Conservation (phyloP, 2,888 invertebrate species). For the Drepanosiphum platanoidis region DNA sequence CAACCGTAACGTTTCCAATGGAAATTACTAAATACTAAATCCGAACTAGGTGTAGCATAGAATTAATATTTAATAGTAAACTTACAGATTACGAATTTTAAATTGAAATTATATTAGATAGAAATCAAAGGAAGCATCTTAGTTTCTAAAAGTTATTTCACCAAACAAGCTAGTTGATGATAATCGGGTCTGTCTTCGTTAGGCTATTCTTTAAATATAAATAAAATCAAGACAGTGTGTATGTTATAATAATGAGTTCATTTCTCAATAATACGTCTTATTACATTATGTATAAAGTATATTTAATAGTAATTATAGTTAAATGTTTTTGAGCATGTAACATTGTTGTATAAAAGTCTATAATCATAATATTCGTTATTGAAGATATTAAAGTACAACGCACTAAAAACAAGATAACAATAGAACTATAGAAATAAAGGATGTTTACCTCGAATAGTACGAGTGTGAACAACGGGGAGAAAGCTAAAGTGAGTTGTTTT, state of each 20-base stretch:
- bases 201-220: neutral
- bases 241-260: neutral
- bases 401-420: neutral
- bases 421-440: neutral
- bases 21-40: neutral
- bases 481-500: neutral
- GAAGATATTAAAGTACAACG: neutral
- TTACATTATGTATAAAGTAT: neutral
- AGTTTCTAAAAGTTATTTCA: neutral
- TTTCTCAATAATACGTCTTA: neutral
- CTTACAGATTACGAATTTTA: neutral
- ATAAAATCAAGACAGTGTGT: neutral
- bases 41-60: neutral
- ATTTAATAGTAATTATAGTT: neutral
- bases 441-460: no score
- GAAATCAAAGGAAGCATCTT: neutral
- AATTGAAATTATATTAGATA: neutral
- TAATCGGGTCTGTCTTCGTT: no score
- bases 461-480: no score
- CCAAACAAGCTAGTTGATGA: neutral
- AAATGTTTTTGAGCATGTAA: conserved; percentile 21
- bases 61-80: neutral
- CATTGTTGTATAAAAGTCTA: neutral
- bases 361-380: neutral
- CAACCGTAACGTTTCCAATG: neutral